Evolutionary conservation across 2,888 invertebrate species (phyloP), one percentile per base, ranked within the genome.

Genomic region (Pristionchus mayeri): DNA sequence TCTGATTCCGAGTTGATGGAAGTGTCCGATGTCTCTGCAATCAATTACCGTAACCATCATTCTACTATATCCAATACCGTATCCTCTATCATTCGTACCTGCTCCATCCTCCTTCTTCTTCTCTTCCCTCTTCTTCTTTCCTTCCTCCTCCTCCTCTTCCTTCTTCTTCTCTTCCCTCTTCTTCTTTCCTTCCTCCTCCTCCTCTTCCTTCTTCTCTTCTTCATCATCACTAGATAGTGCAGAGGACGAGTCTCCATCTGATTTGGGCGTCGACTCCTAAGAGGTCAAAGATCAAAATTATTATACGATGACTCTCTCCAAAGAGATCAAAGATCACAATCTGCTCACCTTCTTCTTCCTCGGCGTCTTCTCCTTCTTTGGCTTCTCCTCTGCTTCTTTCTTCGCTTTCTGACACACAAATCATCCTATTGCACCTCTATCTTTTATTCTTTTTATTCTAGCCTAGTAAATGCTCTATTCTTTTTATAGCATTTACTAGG

Each of bases 1-100:
- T 81, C 81, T 7, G 63, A 60, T 37, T 81, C 81, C 27, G 81
- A 81, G 81, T 81, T 81, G 60, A 81, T 4, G 24, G 81, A 81
- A 0, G 81, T 81, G 30, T 81, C 81, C 18, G 81, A 60, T 11
- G 50, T 16, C 0, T 81, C 79, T 79, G 79, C 13, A 52, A 75
- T 75, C 24, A n/a, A 44, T 11, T 60, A 57, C 6, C 44, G 44
- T 44, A 44, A 44, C 13, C 44, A 44, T 13, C 44, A 44, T 44
- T 9, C 6, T 6, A 44, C 44, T 44, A 44, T 44, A 44, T 44
- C 44, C 13, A 44, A 44, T 63, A 63, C 18, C 34, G 37, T 63
- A 34, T 4, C 63, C 21, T 54, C 54, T 21, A 27, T 13, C 37
- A 63, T 24, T 6, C 50, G 34, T 30, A 76, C 76, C 76, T 27